Evolutionary conservation across 2,797 vertebrate species (phyloP).

Genomic region (Falco cherrug): DNA sequence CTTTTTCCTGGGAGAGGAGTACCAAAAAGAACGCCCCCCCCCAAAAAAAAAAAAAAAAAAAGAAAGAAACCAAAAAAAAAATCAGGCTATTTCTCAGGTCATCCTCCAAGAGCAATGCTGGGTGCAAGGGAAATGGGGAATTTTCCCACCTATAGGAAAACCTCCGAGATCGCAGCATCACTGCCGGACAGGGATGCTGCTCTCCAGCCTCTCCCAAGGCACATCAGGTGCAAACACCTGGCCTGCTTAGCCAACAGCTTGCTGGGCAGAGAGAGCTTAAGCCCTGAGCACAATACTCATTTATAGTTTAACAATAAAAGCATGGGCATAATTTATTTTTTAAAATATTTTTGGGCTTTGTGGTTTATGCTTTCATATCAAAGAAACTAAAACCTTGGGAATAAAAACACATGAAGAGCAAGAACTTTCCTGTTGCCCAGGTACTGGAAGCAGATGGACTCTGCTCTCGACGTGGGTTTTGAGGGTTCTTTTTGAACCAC

Average conservation of each 20-base stretch:
- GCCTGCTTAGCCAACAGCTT: not conserved
- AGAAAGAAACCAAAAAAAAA: too few relatives aligned
- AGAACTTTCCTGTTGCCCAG: not conserved
- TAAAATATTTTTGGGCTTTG: not conserved
- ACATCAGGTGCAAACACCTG: not conserved
- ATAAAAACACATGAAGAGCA: not conserved
- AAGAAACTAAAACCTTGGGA: not conserved
- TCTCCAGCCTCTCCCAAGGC: not conserved
- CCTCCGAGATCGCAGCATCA: not conserved
- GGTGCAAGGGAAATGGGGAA: not conserved
- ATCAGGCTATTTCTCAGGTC: not conserved
- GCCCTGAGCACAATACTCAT: not conserved
- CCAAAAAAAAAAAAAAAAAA: too few relatives aligned
- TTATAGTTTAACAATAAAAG: not conserved
- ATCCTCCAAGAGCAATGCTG: not conserved
- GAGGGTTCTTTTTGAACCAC: not conserved
- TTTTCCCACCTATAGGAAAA: not conserved
- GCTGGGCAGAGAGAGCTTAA: fast-evolving
- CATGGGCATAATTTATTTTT: not conserved
- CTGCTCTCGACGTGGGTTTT: not conserved
- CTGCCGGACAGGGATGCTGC: not conserved
- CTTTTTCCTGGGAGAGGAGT: too few relatives aligned
- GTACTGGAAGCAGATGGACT: not conserved
- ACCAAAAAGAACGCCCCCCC: not conserved
- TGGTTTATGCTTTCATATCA: not conserved